Evolutionary conservation across 1,140 invertebrate genomes (phyloP).

Genomic region (Drosophila sucinea): DNA sequence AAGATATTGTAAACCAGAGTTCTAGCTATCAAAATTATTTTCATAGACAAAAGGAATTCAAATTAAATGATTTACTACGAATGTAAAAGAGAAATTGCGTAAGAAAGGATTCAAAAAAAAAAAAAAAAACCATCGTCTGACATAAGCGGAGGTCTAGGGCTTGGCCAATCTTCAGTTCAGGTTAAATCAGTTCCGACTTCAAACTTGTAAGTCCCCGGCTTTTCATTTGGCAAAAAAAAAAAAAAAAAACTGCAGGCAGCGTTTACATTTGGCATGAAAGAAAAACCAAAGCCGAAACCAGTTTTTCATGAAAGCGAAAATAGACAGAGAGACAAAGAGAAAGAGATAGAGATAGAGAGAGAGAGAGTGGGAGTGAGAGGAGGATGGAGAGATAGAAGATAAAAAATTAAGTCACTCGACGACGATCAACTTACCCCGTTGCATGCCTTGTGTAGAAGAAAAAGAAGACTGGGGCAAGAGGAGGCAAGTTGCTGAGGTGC

Average conservation of each 20-base stretch:
- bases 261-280: constrained; percentile 48
- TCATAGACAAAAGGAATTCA: too few species aligned
- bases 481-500: background rate
- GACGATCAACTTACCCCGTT: constrained; percentile 52
- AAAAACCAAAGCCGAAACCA: constrained; percentile 70
- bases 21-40: too few species aligned
- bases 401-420: constrained; percentile 70
- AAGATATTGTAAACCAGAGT: too few species aligned
- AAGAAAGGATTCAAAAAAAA: background rate
- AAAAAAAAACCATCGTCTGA: background rate
- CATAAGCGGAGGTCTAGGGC: constrained; percentile 54
- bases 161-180: constrained; percentile 13
- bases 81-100: background rate
- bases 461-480: background rate
- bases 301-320: constrained; percentile 60
- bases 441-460: constrained; percentile 8
- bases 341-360: constrained; percentile 11
- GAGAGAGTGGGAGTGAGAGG: background rate
- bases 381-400: constrained; percentile 25
- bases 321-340: background rate
- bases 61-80: too few species aligned
- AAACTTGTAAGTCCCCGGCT: constrained; percentile 45
- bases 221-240: background rate
- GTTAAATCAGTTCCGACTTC: constrained; percentile 9
- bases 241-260: constrained; percentile 27